These are phyloP conservation scores for Synergus umbraculus DNA, from an alignment of 2,888 invertebrate species.

Conservation along the genomic window DNA sequence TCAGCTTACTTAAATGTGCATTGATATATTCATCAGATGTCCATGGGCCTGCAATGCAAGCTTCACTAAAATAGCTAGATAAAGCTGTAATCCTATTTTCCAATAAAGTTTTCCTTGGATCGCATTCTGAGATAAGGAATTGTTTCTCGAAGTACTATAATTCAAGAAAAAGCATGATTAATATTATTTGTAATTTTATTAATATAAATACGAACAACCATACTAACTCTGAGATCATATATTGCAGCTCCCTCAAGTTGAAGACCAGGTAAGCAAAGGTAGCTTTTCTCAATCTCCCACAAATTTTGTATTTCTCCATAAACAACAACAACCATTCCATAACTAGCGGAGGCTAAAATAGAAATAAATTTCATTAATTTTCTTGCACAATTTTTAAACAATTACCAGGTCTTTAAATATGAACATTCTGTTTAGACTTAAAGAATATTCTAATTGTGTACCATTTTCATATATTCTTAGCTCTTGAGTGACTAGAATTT, in stretches of 20 bases:
- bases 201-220: neutral
- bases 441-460: conserved; percentile 66
- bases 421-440: conserved; percentile 76
- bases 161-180: neutral
- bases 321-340: neutral
- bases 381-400: conserved; percentile 73
- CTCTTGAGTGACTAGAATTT: conserved; percentile 85
- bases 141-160: conserved; percentile 15
- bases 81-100: conserved; percentile 88
- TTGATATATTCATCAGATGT: conserved; percentile 84
- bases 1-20: conserved; percentile 82
- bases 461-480: conserved; percentile 80
- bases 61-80: conserved; percentile 86
- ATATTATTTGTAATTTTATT: neutral
- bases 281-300: neutral
- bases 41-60: conserved; percentile 94
- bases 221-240: conserved; percentile 19
- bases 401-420: conserved; percentile 87
- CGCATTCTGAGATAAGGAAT: conserved; percentile 79
- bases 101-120: conserved; percentile 83
- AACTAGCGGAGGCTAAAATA: neutral
- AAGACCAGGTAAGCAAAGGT: conserved; percentile 7
- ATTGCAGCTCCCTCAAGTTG: neutral
- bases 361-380: neutral
- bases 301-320: neutral